Evolutionary conservation across 2,113 vertebrate species (phyloP).

Genomic region (Aphelocoma coerulescens): DNA sequence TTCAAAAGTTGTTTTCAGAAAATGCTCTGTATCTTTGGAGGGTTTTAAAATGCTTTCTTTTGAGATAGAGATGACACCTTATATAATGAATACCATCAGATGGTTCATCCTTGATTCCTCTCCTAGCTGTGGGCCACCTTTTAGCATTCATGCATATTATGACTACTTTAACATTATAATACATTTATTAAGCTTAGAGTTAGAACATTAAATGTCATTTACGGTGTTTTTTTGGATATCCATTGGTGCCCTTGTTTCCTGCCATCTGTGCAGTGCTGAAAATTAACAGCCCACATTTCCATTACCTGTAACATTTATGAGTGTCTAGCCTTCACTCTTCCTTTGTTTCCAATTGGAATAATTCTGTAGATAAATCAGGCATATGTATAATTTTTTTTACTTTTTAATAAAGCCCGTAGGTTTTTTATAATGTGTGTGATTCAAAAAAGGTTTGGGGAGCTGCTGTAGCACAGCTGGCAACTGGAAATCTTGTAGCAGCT

Average conservation of each 20-base stretch:
- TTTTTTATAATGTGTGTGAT: neutral
- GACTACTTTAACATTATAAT: neutral
- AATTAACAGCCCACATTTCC: neutral
- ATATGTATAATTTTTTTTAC: neutral
- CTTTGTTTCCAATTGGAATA: neutral
- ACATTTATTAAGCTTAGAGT: neutral
- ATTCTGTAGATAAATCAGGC: neutral
- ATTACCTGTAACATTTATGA: neutral
- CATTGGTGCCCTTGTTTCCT: neutral
- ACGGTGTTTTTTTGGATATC: neutral
- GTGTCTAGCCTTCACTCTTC: neutral
- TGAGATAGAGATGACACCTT: neutral
- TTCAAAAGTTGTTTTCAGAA: neutral
- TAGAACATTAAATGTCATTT: neutral
- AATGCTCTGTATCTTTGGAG: neutral
- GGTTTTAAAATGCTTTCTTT: neutral
- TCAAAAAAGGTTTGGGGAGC: neutral
- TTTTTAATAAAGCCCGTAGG: neutral
- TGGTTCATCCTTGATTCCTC: neutral
- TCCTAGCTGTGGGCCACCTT: neutral
- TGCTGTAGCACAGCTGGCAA: neutral
- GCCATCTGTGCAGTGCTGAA: neutral
- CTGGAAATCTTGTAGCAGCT: neutral
- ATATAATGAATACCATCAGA: neutral
- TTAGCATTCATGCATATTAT: neutral